Evolutionary conservation across 2,797 vertebrate genomes (phyloP), one percentile per base, ranked within the genome.

Genomic region (Rhinella marina): DNA sequence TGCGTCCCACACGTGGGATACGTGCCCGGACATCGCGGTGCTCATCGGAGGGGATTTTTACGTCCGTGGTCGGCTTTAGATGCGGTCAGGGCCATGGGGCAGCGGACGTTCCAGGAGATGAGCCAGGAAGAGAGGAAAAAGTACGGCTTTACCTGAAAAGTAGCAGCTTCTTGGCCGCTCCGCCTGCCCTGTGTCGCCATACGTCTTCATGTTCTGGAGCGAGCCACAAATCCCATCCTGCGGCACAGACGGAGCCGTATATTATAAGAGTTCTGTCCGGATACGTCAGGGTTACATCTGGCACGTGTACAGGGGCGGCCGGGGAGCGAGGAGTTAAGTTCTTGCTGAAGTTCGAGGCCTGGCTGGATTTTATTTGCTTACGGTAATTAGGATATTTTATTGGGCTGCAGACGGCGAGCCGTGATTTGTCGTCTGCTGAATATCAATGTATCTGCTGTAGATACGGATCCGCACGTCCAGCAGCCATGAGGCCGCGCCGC

Each of bases 321-420:
- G 75, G 50, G 41, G 1, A 77, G 75, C 23, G 50, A 84, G 25
- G 61, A 70, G 76, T 88, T 66, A 62, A 57, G 64, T 72, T 84
- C 75, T 68, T 21, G 13, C 16, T 14, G 62, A 88, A 81, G 87
- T 88, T 88, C 76, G 72, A 25, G 50, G 83, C 84, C 59, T 66
- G 87, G 64, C 73, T 59, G 83, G 77, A 88, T 88, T 81, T 88
- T 85, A 88, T 88, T 88, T 88, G 83, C 87, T 86, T 76, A 81
- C 87, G 70, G 87, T 88, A 86, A 88, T 88, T 85, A 82, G 87
- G 68, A 86, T 88, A 61, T 82, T 86, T 82, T 86, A 76, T 85
- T 61, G 56, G 81, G 87, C 82, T 70, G 81, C 48, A 23, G 64
- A 41, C 77, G 82, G 77, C 66, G 84, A 66, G 32, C 68, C 27